These are phyloP conservation scores for Pachypanchax playfairii DNA, from an alignment of 2,113 vertebrate species.

Conservation along the genomic window DNA sequence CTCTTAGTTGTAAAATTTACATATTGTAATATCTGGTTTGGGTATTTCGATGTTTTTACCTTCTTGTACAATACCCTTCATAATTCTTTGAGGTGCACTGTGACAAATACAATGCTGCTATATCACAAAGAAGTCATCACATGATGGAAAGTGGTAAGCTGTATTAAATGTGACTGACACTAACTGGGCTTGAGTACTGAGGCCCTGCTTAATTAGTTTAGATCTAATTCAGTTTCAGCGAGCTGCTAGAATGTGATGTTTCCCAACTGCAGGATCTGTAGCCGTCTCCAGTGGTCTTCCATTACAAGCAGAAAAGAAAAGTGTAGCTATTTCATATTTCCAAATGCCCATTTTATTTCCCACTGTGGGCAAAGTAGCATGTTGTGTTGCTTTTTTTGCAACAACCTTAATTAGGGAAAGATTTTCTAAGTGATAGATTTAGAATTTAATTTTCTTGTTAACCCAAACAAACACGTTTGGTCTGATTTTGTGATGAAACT, in stretches of 20 bases:
- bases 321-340: constrained; percentile 33
- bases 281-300: constrained; percentile 49
- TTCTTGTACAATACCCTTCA: constrained; percentile 57
- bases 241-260: constrained; percentile 32
- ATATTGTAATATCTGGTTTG: constrained; percentile 64
- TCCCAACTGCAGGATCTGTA: constrained; percentile 39
- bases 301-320: constrained; percentile 23
- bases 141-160: background rate
- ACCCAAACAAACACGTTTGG: background rate
- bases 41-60: constrained; percentile 66
- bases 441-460: background rate
- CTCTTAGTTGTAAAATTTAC: constrained; percentile 71
- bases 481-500: background rate
- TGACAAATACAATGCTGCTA: constrained; percentile 78
- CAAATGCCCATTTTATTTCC: constrained; percentile 16
- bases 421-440: background rate
- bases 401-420: background rate
- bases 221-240: constrained; percentile 37
- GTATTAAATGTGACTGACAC: constrained; percentile 28
- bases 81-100: constrained; percentile 69
- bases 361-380: constrained; percentile 40
- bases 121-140: constrained; percentile 58
- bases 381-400: constrained; percentile 36
- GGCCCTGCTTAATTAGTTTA: constrained; percentile 26
- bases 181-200: constrained; percentile 36